Conservation (phyloP, 2,113 vertebrate genomes). For the Corythornis madagascariensis region DNA sequence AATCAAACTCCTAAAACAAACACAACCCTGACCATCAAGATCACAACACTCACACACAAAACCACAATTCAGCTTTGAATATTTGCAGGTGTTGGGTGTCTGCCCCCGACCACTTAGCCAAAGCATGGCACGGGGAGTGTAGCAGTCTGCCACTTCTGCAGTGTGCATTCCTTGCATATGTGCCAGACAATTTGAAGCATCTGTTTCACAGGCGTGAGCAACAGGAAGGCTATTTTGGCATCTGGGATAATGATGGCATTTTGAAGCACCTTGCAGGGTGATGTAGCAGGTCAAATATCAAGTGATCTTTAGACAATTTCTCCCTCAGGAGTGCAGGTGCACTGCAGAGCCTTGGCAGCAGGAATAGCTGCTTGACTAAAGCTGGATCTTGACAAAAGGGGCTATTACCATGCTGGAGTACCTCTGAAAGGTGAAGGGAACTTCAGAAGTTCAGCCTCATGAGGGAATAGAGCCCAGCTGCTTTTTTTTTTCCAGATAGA, state of each 20-base stretch:
- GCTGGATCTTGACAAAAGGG: neutral
- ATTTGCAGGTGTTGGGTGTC: conserved; percentile 30
- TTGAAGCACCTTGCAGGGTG: neutral
- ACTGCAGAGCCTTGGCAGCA: neutral
- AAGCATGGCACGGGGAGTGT: neutral
- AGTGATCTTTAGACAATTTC: neutral
- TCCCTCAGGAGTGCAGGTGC: neutral
- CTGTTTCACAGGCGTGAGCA: conserved; percentile 13
- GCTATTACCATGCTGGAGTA: accelerated
- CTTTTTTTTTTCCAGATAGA: neutral
- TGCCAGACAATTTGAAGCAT: conserved; percentile 18
- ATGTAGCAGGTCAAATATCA: neutral
- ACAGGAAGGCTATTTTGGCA: neutral
- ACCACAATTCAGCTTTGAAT: neutral
- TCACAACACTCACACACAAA: too few species aligned
- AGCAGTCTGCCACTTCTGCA: conserved; percentile 41
- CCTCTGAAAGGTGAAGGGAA: neutral
- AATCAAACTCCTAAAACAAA: too few species aligned
- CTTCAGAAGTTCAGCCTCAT: neutral
- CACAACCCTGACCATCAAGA: too few species aligned
- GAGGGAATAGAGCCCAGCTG: neutral
- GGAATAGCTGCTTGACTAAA: neutral
- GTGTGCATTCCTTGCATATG: neutral
- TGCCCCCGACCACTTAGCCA: neutral
- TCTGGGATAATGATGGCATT: neutral